Base-by-base conservation (phyloP, 1,140 invertebrate species). In the Musca vetustissima region DNA sequence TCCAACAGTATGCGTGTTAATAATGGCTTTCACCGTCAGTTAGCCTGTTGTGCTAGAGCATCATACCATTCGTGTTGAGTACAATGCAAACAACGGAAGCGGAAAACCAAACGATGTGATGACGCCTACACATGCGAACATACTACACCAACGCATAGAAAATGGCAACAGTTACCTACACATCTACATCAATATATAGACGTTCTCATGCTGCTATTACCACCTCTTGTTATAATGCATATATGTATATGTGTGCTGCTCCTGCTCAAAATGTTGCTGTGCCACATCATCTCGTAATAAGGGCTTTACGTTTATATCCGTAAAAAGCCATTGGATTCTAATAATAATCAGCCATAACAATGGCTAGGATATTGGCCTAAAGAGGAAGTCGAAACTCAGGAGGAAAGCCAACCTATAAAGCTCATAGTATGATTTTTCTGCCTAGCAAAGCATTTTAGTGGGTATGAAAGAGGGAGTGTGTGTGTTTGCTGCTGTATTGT, bases 101-200 rank as follows among this genome's bases (percentile, higher is more conserved):
- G 57, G 57, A 69, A 69, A 64, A 52, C 24, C 25, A 52, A 69
- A 50, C 67, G 57, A 64, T 55, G 52, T 55, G 52, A 55, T 55
- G 52, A 55, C 52, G 52, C 52, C 52, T 55, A 55, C 17, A 43
- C 36, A 43, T 43, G 11, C 6, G 13, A 4, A 43, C 11, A 43
- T 43, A 43, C 13, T n/a, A n/a, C n/a, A n/a, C n/a, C n/a, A 43
- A 6, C 11, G 36, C 36, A 43, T 43, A 43, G 4, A 43, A 43
- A 43, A 43, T 13, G 36, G 36, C 11, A 43, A 43, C 36, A 43
- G 36, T 43, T 43, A 43, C 11, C 36, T 43, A 43, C 36, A 43
- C 8, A 28, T 8, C 28, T 28, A 28, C 36, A 43, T 43, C 11
- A 43, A 9, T 13, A 43, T n/a, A n/a, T 6, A 43, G 11, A 43